phyloP scores from a whole-genome alignment of 2,113 vertebrate species.

The Leucoraja erinaceus region DNA sequence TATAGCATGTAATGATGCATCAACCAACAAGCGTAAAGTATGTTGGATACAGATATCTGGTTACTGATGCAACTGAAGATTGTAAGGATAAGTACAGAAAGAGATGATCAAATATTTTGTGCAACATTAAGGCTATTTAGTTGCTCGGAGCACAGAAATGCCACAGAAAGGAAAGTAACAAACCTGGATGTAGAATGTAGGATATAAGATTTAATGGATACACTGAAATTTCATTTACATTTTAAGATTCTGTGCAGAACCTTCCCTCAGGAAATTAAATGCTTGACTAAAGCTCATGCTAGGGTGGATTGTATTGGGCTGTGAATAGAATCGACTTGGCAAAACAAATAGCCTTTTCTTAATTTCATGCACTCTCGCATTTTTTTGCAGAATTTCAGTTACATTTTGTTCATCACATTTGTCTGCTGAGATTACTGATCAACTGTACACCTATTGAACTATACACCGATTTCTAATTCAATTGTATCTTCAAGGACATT shows the following conservation, averaged over 20 bases:
- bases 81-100: neutral
- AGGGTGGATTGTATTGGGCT: neutral
- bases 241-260: slow-evolving; percentile 12
- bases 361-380: neutral
- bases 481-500: neutral
- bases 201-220: slow-evolving; percentile 7
- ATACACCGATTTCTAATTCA: neutral
- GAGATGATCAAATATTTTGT: slow-evolving; percentile 22
- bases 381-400: neutral
- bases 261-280: slow-evolving; percentile 11
- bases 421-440: neutral
- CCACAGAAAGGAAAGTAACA: neutral
- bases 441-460: neutral
- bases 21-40: slow-evolving; percentile 7
- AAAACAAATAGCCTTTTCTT: neutral
- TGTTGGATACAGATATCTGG: slow-evolving; percentile 7
- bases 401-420: neutral
- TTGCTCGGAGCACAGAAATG: neutral
- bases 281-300: neutral
- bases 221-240: slow-evolving; percentile 11
- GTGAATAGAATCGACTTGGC: slow-evolving; percentile 8
- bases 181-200: neutral
- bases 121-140: neutral
- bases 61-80: slow-evolving; percentile 6
- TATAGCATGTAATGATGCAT: slow-evolving; percentile 13